These are phyloP conservation scores for Chelonus insularis DNA, from an alignment of 1,140 invertebrate genomes.

Conservation along the genomic window DNA sequence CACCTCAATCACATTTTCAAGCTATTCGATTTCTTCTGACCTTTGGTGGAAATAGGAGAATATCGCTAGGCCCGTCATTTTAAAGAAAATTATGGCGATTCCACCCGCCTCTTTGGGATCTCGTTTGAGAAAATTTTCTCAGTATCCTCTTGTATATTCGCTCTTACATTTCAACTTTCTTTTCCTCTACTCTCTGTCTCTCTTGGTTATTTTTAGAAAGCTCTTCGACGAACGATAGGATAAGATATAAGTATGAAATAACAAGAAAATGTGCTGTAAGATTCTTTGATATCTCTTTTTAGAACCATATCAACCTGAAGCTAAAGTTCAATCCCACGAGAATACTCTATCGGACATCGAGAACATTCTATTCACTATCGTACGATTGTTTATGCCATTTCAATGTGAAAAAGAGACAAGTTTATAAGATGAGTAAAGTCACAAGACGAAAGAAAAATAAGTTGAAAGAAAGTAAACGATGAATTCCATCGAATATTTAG, in stretches of 20 bases:
- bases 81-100: slow-evolving; percentile 25
- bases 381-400: too few species aligned
- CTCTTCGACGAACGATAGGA: too few species aligned
- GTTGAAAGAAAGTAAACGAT: neutral
- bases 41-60: neutral
- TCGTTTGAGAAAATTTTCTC: slow-evolving; percentile 23
- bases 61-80: slow-evolving; percentile 22
- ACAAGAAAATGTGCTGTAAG: too few species aligned
- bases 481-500: neutral
- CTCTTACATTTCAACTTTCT: neutral
- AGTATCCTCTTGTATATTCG: slow-evolving; percentile 9
- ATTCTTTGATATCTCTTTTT: too few species aligned
- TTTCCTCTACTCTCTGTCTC: neutral
- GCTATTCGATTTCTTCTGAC: slow-evolving; percentile 26
- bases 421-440: neutral
- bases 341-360: too few species aligned
- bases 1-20: slow-evolving; percentile 27
- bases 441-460: neutral
- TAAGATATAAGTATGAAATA: too few species aligned
- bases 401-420: neutral
- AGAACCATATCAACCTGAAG: too few species aligned
- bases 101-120: slow-evolving; percentile 20
- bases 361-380: too few species aligned
- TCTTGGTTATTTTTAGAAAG: too few species aligned
- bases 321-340: too few species aligned